These are phyloP conservation scores for Drosophila glabriapex DNA, from an alignment of 2,888 invertebrate genomes.

Conservation along the genomic window DNA sequence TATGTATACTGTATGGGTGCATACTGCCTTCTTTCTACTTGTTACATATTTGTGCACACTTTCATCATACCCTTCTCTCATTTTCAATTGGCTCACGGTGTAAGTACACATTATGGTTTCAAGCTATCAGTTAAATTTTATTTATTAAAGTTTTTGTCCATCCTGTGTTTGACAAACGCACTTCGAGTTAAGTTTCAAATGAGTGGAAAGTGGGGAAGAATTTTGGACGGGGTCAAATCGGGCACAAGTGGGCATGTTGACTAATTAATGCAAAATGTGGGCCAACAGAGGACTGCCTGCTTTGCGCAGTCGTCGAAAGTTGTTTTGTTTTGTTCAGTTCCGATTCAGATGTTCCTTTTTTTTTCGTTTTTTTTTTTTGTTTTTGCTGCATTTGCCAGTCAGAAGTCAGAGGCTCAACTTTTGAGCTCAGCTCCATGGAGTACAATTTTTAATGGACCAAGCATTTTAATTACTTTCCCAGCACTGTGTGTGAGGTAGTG, in stretches of 20 bases:
- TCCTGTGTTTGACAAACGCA: conserved; percentile 65
- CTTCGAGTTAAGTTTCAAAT: not conserved
- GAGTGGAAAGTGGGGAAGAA: not conserved
- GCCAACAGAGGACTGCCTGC: conserved; percentile 40
- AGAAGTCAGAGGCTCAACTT: conserved; percentile 75
- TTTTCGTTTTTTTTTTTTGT: conserved; percentile 12
- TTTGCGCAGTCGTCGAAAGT: conserved; percentile 70
- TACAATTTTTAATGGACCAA: conserved; percentile 81
- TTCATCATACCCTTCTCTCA: not conserved
- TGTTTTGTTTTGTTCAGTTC: conserved; percentile 59
- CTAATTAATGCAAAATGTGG: conserved; percentile 73
- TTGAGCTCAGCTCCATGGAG: conserved; percentile 78
- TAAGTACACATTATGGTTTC: not conserved
- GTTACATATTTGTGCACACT: not conserved
- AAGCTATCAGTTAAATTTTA: conserved; percentile 1
- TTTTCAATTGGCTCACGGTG: not conserved
- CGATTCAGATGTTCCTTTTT: conserved; percentile 40
- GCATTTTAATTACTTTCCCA: conserved; percentile 78
- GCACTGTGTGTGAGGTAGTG: conserved; percentile 9
- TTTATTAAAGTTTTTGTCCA: conserved; percentile 34
- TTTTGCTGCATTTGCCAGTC: conserved; percentile 55
- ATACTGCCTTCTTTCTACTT: not conserved
- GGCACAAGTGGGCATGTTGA: conserved; percentile 43
- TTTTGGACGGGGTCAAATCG: not conserved
- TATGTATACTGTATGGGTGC: not conserved